These are phyloP conservation scores for Gandaritis pyraliata DNA, from an alignment of 2,888 invertebrate species.

Conservation along the genomic window DNA sequence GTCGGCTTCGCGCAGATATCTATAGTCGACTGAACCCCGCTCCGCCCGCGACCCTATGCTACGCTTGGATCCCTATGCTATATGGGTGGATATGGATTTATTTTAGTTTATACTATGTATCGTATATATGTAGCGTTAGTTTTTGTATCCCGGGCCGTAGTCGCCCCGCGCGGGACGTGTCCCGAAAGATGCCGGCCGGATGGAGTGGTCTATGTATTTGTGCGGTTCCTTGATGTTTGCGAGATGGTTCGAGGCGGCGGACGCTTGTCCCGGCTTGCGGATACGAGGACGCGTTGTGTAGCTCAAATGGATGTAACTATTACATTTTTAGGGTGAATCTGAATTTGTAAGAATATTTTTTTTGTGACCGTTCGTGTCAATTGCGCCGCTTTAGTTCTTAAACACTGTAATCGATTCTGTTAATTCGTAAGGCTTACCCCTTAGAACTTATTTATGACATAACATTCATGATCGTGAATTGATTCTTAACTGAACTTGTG, in stretches of 20 bases:
- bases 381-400: slow-evolving; percentile 61
- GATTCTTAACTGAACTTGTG: slow-evolving; percentile 15
- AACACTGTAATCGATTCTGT: slow-evolving; percentile 66
- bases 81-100: slow-evolving; percentile 72
- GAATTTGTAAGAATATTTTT: slow-evolving; percentile 70
- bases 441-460: slow-evolving; percentile 18
- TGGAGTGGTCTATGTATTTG: slow-evolving; percentile 25
- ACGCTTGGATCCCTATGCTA: slow-evolving; percentile 66
- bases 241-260: slow-evolving; percentile 37
- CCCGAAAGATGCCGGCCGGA: slow-evolving; percentile 13
- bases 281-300: slow-evolving; percentile 60
- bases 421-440: slow-evolving; percentile 29
- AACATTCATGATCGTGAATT: slow-evolving; percentile 22
- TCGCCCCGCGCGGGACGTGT: slow-evolving; percentile 5
- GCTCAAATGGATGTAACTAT: slow-evolving; percentile 72
- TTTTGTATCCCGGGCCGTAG: slow-evolving; percentile 41
- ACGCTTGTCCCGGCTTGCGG: slow-evolving; percentile 24
- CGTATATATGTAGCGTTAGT: slow-evolving; percentile 48
- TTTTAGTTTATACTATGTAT: slow-evolving; percentile 52
- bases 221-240: slow-evolving; percentile 25
- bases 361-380: slow-evolving; percentile 67
- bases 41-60: slow-evolving; percentile 45
- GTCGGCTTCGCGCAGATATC: slow-evolving; percentile 99
- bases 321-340: slow-evolving; percentile 72
- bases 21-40: slow-evolving; percentile 89